Conservation (phyloP, 2,797 vertebrate species). For the Rhynchonycteris naso region DNA sequence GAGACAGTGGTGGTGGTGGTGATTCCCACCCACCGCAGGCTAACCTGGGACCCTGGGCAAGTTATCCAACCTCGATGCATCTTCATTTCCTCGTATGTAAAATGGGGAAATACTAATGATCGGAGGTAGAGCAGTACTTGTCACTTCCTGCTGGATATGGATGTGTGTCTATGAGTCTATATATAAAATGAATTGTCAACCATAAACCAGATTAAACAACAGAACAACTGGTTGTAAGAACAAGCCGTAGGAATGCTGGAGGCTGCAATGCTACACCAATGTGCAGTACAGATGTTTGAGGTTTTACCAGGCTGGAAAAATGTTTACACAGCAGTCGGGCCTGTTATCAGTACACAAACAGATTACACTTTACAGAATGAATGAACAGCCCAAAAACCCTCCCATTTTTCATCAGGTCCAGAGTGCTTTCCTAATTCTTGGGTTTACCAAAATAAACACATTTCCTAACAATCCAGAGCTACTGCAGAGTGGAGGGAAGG, state of each 20-base stretch:
- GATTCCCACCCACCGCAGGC: background rate
- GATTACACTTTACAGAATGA: constrained; percentile 64
- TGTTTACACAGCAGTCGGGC: constrained; percentile 72
- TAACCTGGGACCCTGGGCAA: background rate
- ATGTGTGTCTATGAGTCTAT: background rate
- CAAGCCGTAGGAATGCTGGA: constrained; percentile 9
- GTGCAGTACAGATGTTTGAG: constrained; percentile 72
- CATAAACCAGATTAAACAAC: background rate
- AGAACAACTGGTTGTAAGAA: background rate
- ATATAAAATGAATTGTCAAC: background rate
- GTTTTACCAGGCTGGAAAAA: constrained; percentile 75
- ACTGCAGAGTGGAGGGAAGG: background rate
- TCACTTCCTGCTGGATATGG: background rate
- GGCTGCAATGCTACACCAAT: constrained; percentile 39
- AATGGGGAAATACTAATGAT: background rate
- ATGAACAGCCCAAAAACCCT: constrained; percentile 75
- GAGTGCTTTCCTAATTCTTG: constrained; percentile 50
- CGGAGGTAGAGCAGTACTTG: background rate
- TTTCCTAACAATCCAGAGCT: background rate
- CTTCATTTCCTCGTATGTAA: background rate
- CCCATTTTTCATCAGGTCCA: constrained; percentile 51
- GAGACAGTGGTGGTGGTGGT: background rate
- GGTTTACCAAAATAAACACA: constrained; percentile 56
- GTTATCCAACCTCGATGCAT: background rate
- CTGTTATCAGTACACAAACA: constrained; percentile 76